Evolutionary conservation across 1,140 invertebrate species (phyloP).

Genomic region (Drosophila leontia): DNA sequence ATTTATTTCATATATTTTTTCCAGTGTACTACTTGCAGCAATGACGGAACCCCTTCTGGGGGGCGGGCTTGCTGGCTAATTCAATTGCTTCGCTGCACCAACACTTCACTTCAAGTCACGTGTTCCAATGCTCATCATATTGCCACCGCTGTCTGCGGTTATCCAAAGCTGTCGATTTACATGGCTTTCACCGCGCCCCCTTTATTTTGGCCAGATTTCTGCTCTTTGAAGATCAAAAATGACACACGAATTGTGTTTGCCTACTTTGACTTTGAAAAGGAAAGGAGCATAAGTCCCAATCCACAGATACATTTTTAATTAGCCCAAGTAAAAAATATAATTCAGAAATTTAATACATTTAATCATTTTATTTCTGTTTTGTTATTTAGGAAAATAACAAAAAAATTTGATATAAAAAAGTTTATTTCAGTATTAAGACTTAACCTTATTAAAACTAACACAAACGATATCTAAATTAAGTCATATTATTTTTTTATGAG

Average conservation of each 20-base stretch:
- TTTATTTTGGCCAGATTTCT: slow-evolving; percentile 7
- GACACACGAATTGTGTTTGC: neutral
- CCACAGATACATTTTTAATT: no score
- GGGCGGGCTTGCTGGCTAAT: neutral
- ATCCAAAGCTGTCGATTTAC: neutral
- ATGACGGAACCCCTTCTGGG: neutral
- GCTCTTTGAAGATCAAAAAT: neutral
- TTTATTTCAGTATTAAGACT: no score
- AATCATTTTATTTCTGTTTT: no score
- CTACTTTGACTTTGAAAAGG: neutral
- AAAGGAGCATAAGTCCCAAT: neutral
- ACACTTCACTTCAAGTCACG: slow-evolving; percentile 1
- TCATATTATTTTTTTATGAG: no score
- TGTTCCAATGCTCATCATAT: neutral
- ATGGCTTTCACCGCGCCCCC: neutral
- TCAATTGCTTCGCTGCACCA: slow-evolving; percentile 1
- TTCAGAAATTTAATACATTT: no score
- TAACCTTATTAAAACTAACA: no score
- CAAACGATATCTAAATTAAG: no score
- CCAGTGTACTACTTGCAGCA: neutral
- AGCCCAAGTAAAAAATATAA: no score
- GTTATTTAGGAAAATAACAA: no score
- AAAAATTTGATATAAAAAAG: no score
- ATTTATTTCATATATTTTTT: neutral
- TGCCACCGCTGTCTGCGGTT: slow-evolving; percentile 3